Conservation (phyloP, 35 echinoderm and acorn worm genomes). For the Nesometra sesokonis region DNA sequence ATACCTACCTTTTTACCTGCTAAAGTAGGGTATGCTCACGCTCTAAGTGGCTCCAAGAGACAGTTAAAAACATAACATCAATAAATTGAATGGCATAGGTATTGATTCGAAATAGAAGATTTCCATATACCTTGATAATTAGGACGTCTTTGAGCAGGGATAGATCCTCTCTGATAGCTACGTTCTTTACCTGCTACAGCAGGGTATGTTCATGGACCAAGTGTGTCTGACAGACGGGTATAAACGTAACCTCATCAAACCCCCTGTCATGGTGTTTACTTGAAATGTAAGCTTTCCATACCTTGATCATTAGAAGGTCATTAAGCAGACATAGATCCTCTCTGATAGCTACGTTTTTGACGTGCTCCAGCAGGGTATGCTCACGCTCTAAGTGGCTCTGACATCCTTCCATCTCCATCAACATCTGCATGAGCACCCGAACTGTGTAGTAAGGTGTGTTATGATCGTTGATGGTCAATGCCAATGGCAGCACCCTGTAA, state of each 20-base stretch:
- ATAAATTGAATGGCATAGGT: not conserved
- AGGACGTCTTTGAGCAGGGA: too few relatives aligned
- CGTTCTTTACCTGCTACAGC: too few relatives aligned
- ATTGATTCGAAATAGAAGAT: not conserved
- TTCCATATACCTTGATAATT: conserved; percentile 66
- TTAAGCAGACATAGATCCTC: conserved; percentile 85
- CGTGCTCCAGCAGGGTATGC: conserved; percentile 49
- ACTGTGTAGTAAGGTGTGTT: conserved; percentile 80
- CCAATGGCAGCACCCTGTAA: conserved; percentile 55
- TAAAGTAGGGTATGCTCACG: too few relatives aligned
- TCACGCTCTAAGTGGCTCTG: conserved; percentile 81
- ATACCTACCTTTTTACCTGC: too few relatives aligned
- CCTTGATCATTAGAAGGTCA: conserved; percentile 84
- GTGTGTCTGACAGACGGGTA: too few relatives aligned
- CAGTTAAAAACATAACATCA: too few relatives aligned
- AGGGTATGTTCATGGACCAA: too few relatives aligned
- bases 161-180: too few relatives aligned
- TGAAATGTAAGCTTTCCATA: conserved; percentile 6
- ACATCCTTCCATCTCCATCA: conserved; percentile 87
- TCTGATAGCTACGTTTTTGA: conserved; percentile 40
- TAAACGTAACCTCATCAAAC: not conserved
- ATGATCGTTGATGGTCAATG: conserved; percentile 69
- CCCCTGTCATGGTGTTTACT: not conserved
- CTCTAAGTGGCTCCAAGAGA: too few relatives aligned
- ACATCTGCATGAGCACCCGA: conserved; percentile 45